These are phyloP conservation scores for Chloroclystis v-ata DNA, from an alignment of 2,888 invertebrate species.

Conservation along the genomic window DNA sequence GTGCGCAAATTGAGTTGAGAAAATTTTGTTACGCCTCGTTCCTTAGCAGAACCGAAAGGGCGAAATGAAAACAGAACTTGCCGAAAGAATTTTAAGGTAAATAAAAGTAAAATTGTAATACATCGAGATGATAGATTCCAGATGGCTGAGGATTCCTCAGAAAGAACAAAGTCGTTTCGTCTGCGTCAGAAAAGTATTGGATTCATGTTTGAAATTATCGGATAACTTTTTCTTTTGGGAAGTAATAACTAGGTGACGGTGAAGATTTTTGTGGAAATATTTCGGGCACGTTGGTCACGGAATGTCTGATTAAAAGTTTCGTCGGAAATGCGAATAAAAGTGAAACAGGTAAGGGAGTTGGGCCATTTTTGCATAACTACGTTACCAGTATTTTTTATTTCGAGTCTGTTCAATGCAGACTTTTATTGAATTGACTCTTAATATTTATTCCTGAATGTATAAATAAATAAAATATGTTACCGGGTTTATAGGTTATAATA, in stretches of 20 bases:
- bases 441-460: too few relatives aligned
- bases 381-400: neutral
- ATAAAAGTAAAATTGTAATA: conserved; percentile 50
- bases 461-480: too few relatives aligned
- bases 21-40: conserved; percentile 51
- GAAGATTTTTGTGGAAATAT: conserved; percentile 17
- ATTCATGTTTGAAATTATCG: conserved; percentile 36
- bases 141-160: conserved; percentile 46
- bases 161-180: conserved; percentile 45
- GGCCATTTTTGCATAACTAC: neutral
- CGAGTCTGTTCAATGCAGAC: neutral
- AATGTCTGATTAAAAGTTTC: conserved; percentile 22
- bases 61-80: conserved; percentile 49
- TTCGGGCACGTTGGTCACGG: conserved; percentile 20
- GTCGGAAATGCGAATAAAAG: conserved; percentile 9
- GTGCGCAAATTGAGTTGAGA: conserved; percentile 51
- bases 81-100: conserved; percentile 45
- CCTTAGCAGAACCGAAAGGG: conserved; percentile 36
- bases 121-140: conserved; percentile 49
- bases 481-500: too few relatives aligned
- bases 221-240: conserved; percentile 27
- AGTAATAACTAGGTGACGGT: conserved; percentile 26
- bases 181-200: conserved; percentile 40
- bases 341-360: conserved; percentile 7
- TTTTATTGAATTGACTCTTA: neutral